phyloP scores from a whole-genome alignment of 2,888 invertebrate genomes.

The Hipparchia semele region DNA sequence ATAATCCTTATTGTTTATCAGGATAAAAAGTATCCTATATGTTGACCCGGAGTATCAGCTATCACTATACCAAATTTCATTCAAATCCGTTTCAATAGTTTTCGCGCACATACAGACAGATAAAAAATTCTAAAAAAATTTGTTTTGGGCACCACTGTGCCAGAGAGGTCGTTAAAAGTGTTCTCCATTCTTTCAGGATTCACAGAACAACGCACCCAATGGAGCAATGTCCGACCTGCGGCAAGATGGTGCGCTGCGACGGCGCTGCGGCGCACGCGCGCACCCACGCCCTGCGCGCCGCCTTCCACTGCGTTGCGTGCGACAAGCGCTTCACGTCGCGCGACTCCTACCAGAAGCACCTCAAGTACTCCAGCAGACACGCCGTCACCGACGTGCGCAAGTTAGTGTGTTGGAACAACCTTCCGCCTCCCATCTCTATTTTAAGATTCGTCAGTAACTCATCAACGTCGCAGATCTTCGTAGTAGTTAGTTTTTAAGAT shows the following conservation, averaged over 20 bases:
- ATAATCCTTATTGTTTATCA: no score
- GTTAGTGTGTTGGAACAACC: conserved; percentile 47
- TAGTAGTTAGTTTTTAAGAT: no score
- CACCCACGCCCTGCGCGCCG: conserved; percentile 51
- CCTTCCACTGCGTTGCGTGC: conserved; percentile 53
- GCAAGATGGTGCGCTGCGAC: conserved; percentile 57
- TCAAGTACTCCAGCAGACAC: conserved; percentile 61
- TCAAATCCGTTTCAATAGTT: no score
- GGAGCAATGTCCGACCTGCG: conserved; percentile 56
- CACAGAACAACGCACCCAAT: conserved; percentile 53
- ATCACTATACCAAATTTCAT: no score
- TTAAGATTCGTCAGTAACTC: not conserved
- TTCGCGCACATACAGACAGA: no score
- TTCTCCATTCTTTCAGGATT: conserved; percentile 46
- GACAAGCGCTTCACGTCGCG: conserved; percentile 58
- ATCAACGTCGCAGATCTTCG: no score
- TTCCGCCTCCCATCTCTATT: not conserved
- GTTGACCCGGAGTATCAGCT: no score
- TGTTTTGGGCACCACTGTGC: no score
- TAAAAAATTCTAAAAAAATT: no score
- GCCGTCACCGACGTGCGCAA: conserved; percentile 54
- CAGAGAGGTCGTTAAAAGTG: no score
- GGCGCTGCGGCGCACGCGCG: conserved; percentile 50
- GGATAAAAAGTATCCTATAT: no score
- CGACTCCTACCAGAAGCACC: conserved; percentile 63